Evolutionary conservation across 2,797 vertebrate genomes (phyloP).

Genomic region (Eulemur coronatus): DNA sequence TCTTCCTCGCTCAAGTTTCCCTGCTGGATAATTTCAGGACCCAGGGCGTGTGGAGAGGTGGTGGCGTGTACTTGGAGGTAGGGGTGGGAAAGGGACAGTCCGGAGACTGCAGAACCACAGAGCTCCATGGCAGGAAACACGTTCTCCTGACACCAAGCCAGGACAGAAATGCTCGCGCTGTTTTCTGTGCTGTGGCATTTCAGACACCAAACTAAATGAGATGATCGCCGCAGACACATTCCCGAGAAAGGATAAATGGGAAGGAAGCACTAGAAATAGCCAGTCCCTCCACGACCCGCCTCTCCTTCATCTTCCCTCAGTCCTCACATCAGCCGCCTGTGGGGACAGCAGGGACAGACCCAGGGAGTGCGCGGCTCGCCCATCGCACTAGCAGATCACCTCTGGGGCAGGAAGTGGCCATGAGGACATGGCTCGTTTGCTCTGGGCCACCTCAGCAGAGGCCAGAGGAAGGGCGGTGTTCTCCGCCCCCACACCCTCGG

Average conservation of each 20-base stretch:
- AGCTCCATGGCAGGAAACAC: not conserved
- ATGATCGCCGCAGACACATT: not conserved
- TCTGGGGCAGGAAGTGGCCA: not conserved
- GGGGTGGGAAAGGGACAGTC: not conserved
- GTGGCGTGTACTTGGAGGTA: too few species aligned
- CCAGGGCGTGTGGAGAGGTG: not conserved
- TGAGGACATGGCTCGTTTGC: not conserved
- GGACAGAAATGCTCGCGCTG: not conserved
- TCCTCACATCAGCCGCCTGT: not conserved
- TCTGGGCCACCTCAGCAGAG: not conserved
- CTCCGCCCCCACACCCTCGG: not conserved
- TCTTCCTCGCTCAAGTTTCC: not conserved
- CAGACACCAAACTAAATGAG: not conserved
- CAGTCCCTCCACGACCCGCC: not conserved
- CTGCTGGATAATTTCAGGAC: not conserved
- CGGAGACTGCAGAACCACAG: not conserved
- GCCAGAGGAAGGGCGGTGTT: not conserved
- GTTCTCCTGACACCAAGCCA: not conserved
- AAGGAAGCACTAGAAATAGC: not conserved
- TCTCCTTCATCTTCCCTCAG: not conserved
- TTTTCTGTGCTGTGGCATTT: not conserved
- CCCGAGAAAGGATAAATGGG: not conserved
- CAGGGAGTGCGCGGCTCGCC: not conserved
- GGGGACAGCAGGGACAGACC: not conserved
- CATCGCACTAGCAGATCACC: not conserved